Percentiles rank a stretch among this genome's conserved stretches.
Conservation (phyloP, 2,797 vertebrate genomes). For the Enteromius argenteus region DNA sequence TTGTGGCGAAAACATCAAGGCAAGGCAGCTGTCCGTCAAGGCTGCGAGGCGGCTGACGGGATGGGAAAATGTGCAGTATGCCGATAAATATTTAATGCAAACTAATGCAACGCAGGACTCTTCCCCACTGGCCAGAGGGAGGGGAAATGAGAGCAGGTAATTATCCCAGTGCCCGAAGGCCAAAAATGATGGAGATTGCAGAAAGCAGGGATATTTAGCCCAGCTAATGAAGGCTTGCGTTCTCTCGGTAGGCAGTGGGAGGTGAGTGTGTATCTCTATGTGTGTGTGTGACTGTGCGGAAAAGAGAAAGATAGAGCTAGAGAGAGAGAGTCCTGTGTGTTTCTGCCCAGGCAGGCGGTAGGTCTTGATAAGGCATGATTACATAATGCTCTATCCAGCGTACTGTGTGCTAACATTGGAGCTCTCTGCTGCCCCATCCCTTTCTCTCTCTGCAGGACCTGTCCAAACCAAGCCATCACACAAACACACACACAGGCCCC, state of each 20-base stretch:
- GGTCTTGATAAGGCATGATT: constrained; percentile 80
- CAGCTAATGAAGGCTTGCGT: constrained; percentile 82
- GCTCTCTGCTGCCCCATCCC: constrained; percentile 56
- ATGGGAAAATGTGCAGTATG: constrained; percentile 83
- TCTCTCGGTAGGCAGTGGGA: constrained; percentile 56
- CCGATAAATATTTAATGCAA: constrained; percentile 87
- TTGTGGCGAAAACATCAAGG: constrained; percentile 73
- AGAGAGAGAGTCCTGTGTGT: constrained; percentile 59
- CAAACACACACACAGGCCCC: constrained; percentile 4
- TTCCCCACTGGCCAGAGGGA: constrained; percentile 81
- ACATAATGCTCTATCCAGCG: constrained; percentile 72
- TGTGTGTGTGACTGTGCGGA: constrained; percentile 33
- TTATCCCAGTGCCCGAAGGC: constrained; percentile 83
- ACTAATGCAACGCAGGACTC: constrained; percentile 83
- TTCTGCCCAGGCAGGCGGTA: constrained; percentile 76
- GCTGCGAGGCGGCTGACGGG: constrained; percentile 74
- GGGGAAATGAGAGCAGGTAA: constrained; percentile 83
- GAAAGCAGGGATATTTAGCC: constrained; percentile 85
- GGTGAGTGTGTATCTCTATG: constrained; percentile 53
- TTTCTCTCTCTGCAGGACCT: constrained; percentile 53
- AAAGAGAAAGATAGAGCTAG: constrained; percentile 20
- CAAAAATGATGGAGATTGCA: constrained; percentile 84
- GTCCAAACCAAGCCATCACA: constrained; percentile 49
- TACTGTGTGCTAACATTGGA: constrained; percentile 65
- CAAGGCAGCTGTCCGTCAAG: constrained; percentile 82